A percentile compares a stretch with the other conserved stretches of the same genome.
These are phyloP conservation scores for Protonemura montana DNA, from an alignment of 2,888 invertebrate genomes.

Conservation along the genomic window DNA sequence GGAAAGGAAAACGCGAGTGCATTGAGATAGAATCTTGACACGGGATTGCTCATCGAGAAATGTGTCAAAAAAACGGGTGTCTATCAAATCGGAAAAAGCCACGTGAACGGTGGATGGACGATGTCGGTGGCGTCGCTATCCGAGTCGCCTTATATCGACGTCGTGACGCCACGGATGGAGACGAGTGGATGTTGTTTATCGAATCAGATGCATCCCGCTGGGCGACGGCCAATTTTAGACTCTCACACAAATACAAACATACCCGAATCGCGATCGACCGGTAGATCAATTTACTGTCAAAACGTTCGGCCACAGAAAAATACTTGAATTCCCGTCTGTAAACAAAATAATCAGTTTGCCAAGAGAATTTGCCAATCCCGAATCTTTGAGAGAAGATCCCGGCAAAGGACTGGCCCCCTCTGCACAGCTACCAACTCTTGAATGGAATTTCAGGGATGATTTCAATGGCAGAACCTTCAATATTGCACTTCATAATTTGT, in stretches of 20 bases:
- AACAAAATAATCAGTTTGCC: no score
- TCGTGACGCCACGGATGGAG: neutral
- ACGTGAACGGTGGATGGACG: neutral
- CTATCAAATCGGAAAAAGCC: no score
- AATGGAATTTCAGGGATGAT: no score
- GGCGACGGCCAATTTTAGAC: neutral
- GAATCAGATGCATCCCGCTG: conserved; percentile 3
- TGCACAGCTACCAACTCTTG: no score
- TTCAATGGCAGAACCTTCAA: no score
- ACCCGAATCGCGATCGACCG: neutral
- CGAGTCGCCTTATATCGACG: neutral
- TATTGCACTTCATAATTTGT: no score
- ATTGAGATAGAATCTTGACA: neutral
- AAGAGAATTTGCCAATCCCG: no score
- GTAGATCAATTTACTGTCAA: neutral
- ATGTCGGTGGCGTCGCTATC: neutral
- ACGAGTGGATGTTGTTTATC: neutral
- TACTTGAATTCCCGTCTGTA: neutral
- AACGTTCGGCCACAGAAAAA: neutral
- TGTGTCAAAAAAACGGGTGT: neutral
- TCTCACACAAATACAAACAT: neutral
- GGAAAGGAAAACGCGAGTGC: neutral
- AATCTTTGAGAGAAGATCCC: no score
- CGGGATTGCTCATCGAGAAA: neutral
- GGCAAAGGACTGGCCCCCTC: no score